Percentiles rank a stretch among this genome's conserved stretches.
Conservation (phyloP, 1,140 invertebrate genomes). For the Ips typographus region DNA sequence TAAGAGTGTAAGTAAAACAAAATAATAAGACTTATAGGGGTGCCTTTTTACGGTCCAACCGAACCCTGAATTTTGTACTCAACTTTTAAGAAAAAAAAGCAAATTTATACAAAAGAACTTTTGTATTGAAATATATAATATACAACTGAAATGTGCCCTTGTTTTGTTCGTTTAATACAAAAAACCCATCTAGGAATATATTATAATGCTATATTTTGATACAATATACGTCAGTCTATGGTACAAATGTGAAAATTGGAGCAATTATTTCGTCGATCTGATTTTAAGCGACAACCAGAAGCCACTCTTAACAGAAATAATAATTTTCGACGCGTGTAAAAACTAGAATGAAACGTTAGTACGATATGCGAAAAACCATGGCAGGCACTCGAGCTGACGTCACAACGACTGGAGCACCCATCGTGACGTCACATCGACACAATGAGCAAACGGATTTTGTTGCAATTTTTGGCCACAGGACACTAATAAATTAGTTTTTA, state of each 20-base stretch:
- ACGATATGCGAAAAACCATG: too few relatives aligned
- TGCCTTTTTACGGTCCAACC: constrained; percentile 47
- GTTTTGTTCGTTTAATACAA: background rate
- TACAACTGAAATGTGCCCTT: constrained; percentile 16
- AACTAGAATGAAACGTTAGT: too few relatives aligned
- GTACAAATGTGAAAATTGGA: constrained; percentile 31
- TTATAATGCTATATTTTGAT: constrained; percentile 34
- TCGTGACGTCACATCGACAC: too few relatives aligned
- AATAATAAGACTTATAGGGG: constrained; percentile 47
- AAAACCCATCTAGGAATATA: constrained; percentile 10
- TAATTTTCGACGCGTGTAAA: too few relatives aligned
- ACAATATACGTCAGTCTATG: constrained; percentile 37
- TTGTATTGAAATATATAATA: constrained; percentile 50
- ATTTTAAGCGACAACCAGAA: too few relatives aligned
- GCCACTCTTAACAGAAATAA: too few relatives aligned
- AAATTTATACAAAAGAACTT: constrained; percentile 47
- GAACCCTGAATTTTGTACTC: constrained; percentile 46
- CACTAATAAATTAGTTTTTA: too few relatives aligned
- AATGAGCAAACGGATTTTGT: too few relatives aligned
- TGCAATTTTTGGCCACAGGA: too few relatives aligned
- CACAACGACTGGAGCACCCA: too few relatives aligned
- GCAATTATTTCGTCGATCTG: background rate
- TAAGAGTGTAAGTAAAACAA: constrained; percentile 41
- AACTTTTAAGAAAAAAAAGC: constrained; percentile 37
- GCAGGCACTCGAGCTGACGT: too few relatives aligned